Base-by-base conservation (phyloP, 1,140 invertebrate species). In the Drosophila elegans region DNA sequence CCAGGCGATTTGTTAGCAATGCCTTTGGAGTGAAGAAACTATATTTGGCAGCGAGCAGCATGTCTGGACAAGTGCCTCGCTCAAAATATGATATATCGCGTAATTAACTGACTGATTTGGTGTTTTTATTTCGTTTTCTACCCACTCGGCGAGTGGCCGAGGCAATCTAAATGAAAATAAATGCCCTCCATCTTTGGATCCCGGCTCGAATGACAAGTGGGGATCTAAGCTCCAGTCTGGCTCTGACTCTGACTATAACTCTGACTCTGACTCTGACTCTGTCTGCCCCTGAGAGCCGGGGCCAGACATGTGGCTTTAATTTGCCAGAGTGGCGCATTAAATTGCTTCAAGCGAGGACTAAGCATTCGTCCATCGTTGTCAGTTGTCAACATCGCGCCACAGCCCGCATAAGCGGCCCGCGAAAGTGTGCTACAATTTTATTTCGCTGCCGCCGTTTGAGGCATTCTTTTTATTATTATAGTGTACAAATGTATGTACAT, bases 41-140 rank as follows among this genome's bases (percentile, higher is more conserved):
- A 48, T 39, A 49, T 60, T 64, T 64, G 79, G 75, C 56, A 78
- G 49, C 49, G 38, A 29, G 12, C 49, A 62, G 48, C 4, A 44
- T 25, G 36, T 52, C 42, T 41, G 64, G 27, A 41, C 55, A 72
- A 64, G 61, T 52, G 66, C 45, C 32, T 9, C 2, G 36, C 44
- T 55, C 39, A 52, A 21, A 66, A 60, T 49, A 77, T 89, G 80
- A 89, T 74, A 79, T 89, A 88, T 89, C 51, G 64, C 53, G 68
- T 83, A 80, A 88, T 88, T 89, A 88, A 84, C 84, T 60, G 71
- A 77, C 75, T 88, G 78, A 88, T 67, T 86, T 69, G 42, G 32
- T 76, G 75, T 46, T 49, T 82, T 76, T 64, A 34, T 27, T 62
- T 21, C 9, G 7, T 11, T 21, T 63, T 64, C 48, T 38, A 61